Conservation (phyloP, 2,888 invertebrate species). For the Orthosia cruda region DNA sequence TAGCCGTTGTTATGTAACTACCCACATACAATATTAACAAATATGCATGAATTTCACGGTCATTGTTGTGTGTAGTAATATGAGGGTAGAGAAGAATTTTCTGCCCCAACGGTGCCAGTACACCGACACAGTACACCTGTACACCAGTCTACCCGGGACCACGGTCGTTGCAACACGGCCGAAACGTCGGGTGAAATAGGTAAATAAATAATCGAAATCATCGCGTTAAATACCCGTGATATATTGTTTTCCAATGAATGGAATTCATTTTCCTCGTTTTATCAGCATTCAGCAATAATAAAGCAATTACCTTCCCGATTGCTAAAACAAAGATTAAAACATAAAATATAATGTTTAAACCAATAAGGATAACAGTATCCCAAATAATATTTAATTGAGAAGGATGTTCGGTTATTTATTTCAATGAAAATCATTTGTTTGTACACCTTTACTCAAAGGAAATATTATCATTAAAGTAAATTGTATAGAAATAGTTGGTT, state of each 20-base stretch:
- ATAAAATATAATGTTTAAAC: constrained; percentile 7
- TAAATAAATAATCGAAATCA: too few species aligned
- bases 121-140: too few species aligned
- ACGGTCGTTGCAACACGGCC: too few species aligned
- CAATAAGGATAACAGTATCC: constrained; percentile 13
- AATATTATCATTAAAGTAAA: not conserved
- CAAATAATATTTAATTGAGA: not conserved
- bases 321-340: constrained; percentile 6
- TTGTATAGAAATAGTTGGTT: not conserved
- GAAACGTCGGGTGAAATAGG: too few species aligned
- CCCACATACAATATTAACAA: constrained; percentile 3
- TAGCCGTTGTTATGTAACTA: not conserved
- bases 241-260: too few species aligned
- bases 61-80: too few species aligned
- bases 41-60: too few species aligned
- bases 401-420: not conserved
- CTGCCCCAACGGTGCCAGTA: too few species aligned
- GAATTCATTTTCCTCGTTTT: constrained; percentile 21
- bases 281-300: not conserved
- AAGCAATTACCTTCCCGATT: constrained; percentile 7
- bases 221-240: too few species aligned
- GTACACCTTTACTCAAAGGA: constrained; percentile 1
- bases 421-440: not conserved
- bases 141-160: too few species aligned
- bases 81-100: too few species aligned